Evolutionary conservation across 2,888 invertebrate species (phyloP).

Genomic region (Macaria notata): DNA sequence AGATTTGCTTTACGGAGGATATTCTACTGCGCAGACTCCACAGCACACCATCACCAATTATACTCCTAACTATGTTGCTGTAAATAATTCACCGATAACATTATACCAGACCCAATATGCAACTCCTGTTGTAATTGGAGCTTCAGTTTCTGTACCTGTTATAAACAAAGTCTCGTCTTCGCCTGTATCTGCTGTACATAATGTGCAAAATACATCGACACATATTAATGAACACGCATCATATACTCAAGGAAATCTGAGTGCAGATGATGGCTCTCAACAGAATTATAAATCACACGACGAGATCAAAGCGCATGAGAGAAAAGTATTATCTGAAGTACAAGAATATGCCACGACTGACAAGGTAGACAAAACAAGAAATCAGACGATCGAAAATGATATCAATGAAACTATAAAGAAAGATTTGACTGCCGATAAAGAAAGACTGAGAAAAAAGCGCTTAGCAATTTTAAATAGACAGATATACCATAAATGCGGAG

Average conservation of each 20-base stretch:
- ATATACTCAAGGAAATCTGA: neutral
- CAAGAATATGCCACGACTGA: slow-evolving; percentile 44
- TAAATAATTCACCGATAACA: slow-evolving; percentile 44
- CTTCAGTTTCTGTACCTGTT: slow-evolving; percentile 38
- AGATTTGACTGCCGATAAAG: slow-evolving; percentile 32
- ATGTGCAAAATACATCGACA: slow-evolving; percentile 2
- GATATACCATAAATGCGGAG: slow-evolving; percentile 41
- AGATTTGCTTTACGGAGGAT: slow-evolving; percentile 53
- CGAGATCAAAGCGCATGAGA: slow-evolving; percentile 41
- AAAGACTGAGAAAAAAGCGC: slow-evolving; percentile 58
- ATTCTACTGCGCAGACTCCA: slow-evolving; percentile 40
- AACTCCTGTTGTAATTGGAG: slow-evolving; percentile 49
- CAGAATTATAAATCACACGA: slow-evolving; percentile 19
- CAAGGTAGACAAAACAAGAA: slow-evolving; percentile 23
- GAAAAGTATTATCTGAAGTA: slow-evolving; percentile 55
- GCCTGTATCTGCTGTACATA: slow-evolving; percentile 18
- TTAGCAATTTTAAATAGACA: slow-evolving; percentile 58
- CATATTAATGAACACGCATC: too few relatives aligned
- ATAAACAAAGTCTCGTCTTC: slow-evolving; percentile 24
- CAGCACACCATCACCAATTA: slow-evolving; percentile 32
- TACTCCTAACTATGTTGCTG: slow-evolving; percentile 42
- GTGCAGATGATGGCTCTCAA: neutral
- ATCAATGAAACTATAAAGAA: slow-evolving; percentile 17
- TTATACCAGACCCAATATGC: slow-evolving; percentile 51
- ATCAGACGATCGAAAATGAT: slow-evolving; percentile 15